Evolutionary conservation across 2,797 vertebrate genomes (phyloP).

Genomic region (Serranus cabrilla): DNA sequence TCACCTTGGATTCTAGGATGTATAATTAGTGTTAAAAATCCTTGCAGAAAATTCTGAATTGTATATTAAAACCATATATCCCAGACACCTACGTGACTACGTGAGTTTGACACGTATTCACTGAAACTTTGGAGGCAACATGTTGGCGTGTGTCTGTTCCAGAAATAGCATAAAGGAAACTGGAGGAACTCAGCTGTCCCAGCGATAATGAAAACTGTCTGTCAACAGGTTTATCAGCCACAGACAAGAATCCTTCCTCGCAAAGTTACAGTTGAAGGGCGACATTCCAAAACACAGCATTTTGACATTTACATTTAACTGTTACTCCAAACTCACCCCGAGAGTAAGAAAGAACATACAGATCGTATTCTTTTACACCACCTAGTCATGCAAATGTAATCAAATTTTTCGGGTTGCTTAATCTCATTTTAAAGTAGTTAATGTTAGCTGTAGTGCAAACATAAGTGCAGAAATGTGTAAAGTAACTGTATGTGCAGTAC

Average conservation of each 20-base stretch:
- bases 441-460: background rate
- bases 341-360: background rate
- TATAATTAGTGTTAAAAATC: background rate
- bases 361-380: background rate
- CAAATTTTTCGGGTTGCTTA: no score
- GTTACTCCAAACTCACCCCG: background rate
- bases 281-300: slow-evolving; percentile 54
- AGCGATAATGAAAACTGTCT: slow-evolving; percentile 61
- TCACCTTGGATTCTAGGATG: background rate
- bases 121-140: slow-evolving; percentile 12
- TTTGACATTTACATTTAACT: slow-evolving; percentile 12
- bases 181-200: slow-evolving; percentile 24
- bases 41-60: background rate
- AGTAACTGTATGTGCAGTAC: background rate
- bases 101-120: background rate
- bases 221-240: slow-evolving; percentile 46
- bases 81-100: background rate
- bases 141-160: slow-evolving; percentile 30
- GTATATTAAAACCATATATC: background rate
- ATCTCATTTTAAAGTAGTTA: background rate
- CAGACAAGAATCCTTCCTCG: slow-evolving; percentile 39
- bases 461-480: background rate
- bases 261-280: slow-evolving; percentile 26
- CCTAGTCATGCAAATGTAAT: background rate
- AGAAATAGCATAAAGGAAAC: slow-evolving; percentile 60